Percentiles rank a stretch among this genome's conserved stretches.
Conservation (phyloP, 1,140 invertebrate species). For the Muscidifurax raptorellus region DNA sequence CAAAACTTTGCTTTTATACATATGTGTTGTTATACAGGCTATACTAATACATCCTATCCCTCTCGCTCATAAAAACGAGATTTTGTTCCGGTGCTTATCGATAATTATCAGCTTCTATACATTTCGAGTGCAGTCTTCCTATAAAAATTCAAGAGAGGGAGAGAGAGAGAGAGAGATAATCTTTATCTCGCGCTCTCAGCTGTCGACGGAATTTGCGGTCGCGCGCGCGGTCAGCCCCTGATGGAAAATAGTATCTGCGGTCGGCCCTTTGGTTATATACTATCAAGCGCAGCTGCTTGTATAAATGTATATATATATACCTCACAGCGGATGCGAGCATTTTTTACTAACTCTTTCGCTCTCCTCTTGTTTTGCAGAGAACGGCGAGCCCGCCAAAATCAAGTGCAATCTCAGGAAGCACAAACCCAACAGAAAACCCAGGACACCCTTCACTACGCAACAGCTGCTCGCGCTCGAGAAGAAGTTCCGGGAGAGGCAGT, state of each 20-base stretch:
- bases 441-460: constrained; percentile 98
- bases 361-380: constrained; percentile 74
- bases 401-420: constrained; percentile 96
- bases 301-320: no score
- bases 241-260: not conserved
- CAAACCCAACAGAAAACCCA: constrained; percentile 97
- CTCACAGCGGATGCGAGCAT: not conserved
- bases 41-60: no score
- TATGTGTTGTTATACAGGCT: no score
- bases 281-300: not conserved
- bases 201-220: not conserved
- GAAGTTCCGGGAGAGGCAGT: constrained; percentile 97
- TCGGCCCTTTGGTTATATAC: not conserved
- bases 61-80: no score
- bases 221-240: not conserved
- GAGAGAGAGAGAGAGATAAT: not conserved
- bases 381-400: constrained; percentile 86
- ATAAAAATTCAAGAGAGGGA: not conserved
- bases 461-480: constrained; percentile 95
- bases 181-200: not conserved
- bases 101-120: not conserved
- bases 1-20: no score
- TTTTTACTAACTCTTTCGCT: constrained; percentile 9
- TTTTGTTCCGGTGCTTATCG: no score
- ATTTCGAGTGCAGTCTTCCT: not conserved